Conservation (phyloP, 2,797 vertebrate genomes). For the Tinamus major region DNA sequence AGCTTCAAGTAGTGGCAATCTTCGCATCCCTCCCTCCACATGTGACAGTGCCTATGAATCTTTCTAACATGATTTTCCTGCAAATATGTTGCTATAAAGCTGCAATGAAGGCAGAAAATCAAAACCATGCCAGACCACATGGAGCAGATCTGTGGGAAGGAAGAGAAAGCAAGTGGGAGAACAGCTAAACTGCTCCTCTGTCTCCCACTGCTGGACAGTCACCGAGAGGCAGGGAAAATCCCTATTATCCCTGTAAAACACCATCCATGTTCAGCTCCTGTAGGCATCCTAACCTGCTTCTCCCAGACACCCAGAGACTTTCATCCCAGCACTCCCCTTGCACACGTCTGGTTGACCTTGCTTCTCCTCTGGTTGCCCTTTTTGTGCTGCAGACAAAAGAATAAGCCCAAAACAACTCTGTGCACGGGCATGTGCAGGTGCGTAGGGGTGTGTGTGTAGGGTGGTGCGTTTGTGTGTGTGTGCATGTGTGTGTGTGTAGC, state of each 20-base stretch:
- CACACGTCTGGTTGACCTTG: background rate
- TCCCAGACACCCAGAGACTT: background rate
- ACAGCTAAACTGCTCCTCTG: background rate
- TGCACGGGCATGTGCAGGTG: fast-evolving
- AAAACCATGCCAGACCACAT: background rate
- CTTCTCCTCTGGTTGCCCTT: background rate
- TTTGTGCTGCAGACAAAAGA: fast-evolving
- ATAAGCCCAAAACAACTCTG: background rate
- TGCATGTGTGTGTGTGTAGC: fast-evolving
- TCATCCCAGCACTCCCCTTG: background rate
- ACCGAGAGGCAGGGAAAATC: fast-evolving
- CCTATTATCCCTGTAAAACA: background rate
- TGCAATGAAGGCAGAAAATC: background rate
- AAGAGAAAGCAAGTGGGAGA: fast-evolving
- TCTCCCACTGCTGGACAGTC: fast-evolving
- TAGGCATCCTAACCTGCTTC: background rate
- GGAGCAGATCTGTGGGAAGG: background rate
- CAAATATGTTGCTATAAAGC: background rate
- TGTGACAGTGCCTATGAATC: background rate
- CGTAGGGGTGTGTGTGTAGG: fast-evolving
- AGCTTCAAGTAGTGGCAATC: fast-evolving
- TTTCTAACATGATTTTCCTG: background rate
- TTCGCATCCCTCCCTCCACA: fast-evolving
- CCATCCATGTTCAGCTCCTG: background rate
- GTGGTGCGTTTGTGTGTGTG: fast-evolving